A percentile compares a stretch with the other conserved stretches of the same genome.
These are phyloP conservation scores for Ichneumon xanthorius DNA, from an alignment of 2,888 invertebrate species.

Conservation along the genomic window DNA sequence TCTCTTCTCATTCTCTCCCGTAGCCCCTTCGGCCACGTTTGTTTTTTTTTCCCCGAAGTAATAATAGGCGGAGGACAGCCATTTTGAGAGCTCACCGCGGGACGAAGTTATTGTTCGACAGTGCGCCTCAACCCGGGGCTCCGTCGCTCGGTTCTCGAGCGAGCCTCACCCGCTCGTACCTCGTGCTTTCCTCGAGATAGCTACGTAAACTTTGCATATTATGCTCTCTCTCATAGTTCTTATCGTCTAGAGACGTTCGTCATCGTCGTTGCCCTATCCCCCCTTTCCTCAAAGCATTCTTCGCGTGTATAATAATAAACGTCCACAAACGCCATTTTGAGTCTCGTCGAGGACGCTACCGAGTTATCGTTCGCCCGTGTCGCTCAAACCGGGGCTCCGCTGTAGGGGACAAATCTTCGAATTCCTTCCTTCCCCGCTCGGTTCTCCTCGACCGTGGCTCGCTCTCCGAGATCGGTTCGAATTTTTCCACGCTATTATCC, in stretches of 20 bases:
- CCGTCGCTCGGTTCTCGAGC: constrained; percentile 26
- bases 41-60: constrained; percentile 79
- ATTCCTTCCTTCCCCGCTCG: background rate
- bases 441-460: background rate
- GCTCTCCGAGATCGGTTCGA: background rate
- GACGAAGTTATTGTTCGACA: constrained; percentile 84
- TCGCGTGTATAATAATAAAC: constrained; percentile 37
- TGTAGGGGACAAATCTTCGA: background rate
- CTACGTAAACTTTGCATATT: background rate
- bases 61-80: constrained; percentile 85
- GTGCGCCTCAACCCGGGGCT: constrained; percentile 73
- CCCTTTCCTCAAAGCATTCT: background rate
- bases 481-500: constrained; percentile 41
- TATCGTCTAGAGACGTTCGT: constrained; percentile 10
- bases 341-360: constrained; percentile 19
- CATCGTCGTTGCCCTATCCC: background rate
- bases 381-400: constrained; percentile 74
- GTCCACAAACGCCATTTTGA: constrained; percentile 58
- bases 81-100: constrained; percentile 84
- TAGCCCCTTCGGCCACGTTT: constrained; percentile 54
- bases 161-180: background rate
- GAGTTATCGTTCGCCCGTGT: constrained; percentile 62
- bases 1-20: constrained; percentile 43
- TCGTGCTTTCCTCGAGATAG: background rate
- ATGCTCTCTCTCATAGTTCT: background rate